Conservation (phyloP, 1,140 invertebrate genomes). For the Lepidurus couesii region DNA sequence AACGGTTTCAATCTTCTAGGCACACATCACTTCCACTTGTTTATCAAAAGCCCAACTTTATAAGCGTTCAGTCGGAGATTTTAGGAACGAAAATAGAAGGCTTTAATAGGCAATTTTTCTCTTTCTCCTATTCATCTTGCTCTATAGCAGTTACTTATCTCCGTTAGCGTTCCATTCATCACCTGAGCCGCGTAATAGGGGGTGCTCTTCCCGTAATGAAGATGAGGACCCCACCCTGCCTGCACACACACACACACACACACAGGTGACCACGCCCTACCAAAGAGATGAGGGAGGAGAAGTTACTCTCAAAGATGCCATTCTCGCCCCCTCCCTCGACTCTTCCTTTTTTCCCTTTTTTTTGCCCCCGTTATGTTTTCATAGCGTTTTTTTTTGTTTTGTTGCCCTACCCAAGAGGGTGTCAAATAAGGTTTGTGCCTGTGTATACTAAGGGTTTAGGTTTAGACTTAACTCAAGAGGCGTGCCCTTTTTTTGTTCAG, state of each 20-base stretch:
- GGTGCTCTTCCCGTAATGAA: constrained; percentile 3
- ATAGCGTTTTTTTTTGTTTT: neutral
- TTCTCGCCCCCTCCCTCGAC: neutral
- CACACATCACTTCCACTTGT: too few relatives aligned
- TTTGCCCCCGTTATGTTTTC: neutral
- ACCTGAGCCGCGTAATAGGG: constrained; percentile 14
- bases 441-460: neutral
- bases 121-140: neutral
- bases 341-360: neutral
- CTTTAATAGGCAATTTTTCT: neutral
- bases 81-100: neutral
- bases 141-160: neutral
- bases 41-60: too few relatives aligned
- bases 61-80: neutral
- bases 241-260: constrained; percentile 19
- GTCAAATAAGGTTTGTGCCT: neutral
- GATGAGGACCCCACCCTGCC: constrained; percentile 12
- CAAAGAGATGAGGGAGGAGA: constrained; percentile 6
- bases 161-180: constrained; percentile 1
- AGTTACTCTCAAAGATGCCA: constrained; percentile 15
- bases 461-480: too few relatives aligned
- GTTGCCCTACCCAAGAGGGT: neutral
- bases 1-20: too few relatives aligned
- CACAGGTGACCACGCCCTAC: neutral
- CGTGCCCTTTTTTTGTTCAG: too few relatives aligned